Evolutionary conservation across 1,140 invertebrate genomes (phyloP).

Genomic region (Hermetia illucens): DNA sequence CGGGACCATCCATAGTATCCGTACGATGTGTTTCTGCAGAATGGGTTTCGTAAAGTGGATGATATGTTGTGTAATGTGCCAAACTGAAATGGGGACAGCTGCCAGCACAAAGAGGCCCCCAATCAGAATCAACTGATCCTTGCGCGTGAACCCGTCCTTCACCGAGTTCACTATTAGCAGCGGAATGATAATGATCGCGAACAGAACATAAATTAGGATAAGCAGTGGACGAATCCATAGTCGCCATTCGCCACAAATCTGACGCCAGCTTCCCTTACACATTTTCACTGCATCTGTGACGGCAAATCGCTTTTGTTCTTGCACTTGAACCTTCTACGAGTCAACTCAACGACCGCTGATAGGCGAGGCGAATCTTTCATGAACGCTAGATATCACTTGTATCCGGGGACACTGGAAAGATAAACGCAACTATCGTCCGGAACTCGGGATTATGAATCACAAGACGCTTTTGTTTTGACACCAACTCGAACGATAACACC

Average conservation of each 20-base stretch:
- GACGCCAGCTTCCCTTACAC: conserved; percentile 13
- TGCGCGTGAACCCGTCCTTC: conserved; percentile 53
- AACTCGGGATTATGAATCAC: too few species aligned
- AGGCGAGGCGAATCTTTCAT: too few species aligned
- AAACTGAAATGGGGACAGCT: conserved; percentile 82
- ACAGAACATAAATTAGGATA: conserved; percentile 60
- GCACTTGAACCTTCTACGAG: too few species aligned
- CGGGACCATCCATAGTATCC: conserved; percentile 96
- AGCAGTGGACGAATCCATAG: conserved; percentile 77
- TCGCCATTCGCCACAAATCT: conserved; percentile 58
- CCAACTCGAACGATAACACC: too few species aligned
- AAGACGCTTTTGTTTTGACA: too few species aligned
- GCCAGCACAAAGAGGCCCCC: conserved; percentile 83
- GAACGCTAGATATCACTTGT: too few species aligned
- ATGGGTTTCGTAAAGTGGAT: conserved; percentile 86
- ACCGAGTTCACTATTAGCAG: conserved; percentile 60
- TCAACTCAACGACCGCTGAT: too few species aligned
- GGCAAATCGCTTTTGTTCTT: too few species aligned
- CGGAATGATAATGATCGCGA: conserved; percentile 71
- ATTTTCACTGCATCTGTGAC: neutral
- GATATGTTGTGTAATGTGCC: conserved; percentile 88
- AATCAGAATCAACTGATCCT: conserved; percentile 65
- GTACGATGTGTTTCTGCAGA: conserved; percentile 89
- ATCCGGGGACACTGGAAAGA: too few species aligned
- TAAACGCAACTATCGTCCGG: too few species aligned